These are phyloP conservation scores for Apoderus coryli DNA, from an alignment of 2,888 invertebrate genomes.

Conservation along the genomic window DNA sequence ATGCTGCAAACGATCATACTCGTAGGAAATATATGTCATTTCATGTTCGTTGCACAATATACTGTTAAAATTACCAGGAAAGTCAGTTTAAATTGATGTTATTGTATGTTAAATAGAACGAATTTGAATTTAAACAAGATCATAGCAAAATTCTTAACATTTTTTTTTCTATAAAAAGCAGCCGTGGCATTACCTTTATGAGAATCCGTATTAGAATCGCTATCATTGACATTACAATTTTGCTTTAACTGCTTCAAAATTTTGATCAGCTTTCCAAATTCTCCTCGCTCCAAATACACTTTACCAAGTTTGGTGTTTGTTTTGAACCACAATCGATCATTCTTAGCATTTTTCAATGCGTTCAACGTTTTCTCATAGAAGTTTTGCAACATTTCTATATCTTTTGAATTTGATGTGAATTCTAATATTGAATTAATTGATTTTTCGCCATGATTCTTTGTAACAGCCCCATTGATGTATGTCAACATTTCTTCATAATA, in stretches of 20 bases:
- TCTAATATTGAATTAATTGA: slow-evolving; percentile 98
- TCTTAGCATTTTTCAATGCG: slow-evolving; percentile 90
- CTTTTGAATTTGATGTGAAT: slow-evolving; percentile 95
- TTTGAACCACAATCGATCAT: slow-evolving; percentile 98
- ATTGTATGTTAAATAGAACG: too few relatives aligned
- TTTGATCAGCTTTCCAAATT: slow-evolving; percentile 81
- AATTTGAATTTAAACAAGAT: too few relatives aligned
- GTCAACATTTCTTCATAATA: slow-evolving; percentile 84
- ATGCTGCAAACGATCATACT: too few relatives aligned
- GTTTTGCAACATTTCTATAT: slow-evolving; percentile 68
- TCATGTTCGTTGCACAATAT: too few relatives aligned
- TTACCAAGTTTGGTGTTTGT: slow-evolving; percentile 98
- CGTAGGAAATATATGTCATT: too few relatives aligned
- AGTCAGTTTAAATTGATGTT: too few relatives aligned
- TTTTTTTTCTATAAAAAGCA: too few relatives aligned
- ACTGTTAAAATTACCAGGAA: too few relatives aligned
- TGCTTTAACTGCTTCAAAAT: slow-evolving; percentile 92
- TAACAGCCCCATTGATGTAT: slow-evolving; percentile 96
- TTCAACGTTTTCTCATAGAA: slow-evolving; percentile 95
- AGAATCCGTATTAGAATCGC: slow-evolving; percentile 80
- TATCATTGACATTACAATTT: slow-evolving; percentile 60
- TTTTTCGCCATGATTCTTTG: slow-evolving; percentile 97
- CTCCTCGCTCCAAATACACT: slow-evolving; percentile 87
- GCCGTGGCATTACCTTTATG: slow-evolving; percentile 67
- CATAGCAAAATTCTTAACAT: too few relatives aligned